These are phyloP conservation scores for Manacus vitellinus DNA, from an alignment of 2,113 vertebrate species.

Conservation along the genomic window DNA sequence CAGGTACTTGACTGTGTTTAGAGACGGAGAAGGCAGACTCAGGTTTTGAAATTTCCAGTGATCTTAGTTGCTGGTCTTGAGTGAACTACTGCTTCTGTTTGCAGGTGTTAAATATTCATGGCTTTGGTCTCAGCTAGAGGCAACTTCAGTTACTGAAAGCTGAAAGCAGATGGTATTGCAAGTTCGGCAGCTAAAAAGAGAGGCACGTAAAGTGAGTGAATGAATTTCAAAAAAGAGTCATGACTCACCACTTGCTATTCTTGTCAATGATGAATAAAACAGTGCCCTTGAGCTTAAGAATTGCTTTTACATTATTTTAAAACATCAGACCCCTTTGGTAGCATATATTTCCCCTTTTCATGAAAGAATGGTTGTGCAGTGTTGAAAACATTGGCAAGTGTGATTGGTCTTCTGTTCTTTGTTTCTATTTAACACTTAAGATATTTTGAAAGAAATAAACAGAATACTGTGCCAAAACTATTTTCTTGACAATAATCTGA, in stretches of 20 bases:
- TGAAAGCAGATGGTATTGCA: slow-evolving; percentile 40
- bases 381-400: background rate
- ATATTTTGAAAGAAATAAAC: background rate
- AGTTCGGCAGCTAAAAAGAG: background rate
- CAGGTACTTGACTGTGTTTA: background rate
- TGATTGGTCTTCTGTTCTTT: background rate
- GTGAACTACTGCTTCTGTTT: background rate
- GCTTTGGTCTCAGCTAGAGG: background rate
- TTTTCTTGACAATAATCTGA: background rate
- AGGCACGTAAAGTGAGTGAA: slow-evolving; percentile 19
- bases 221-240: slow-evolving; percentile 18
- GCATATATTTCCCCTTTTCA: background rate
- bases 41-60: background rate
- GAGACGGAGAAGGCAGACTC: background rate
- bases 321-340: background rate
- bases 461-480: background rate
- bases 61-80: background rate
- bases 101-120: slow-evolving; percentile 36
- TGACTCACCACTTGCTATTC: slow-evolving; percentile 49
- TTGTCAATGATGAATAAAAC: slow-evolving; percentile 32
- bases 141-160: background rate
- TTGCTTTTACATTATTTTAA: background rate
- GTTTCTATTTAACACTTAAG: background rate
- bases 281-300: background rate
- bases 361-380: background rate